Evolutionary conservation across 2,113 vertebrate genomes (phyloP).

Genomic region (Candoia aspera): DNA sequence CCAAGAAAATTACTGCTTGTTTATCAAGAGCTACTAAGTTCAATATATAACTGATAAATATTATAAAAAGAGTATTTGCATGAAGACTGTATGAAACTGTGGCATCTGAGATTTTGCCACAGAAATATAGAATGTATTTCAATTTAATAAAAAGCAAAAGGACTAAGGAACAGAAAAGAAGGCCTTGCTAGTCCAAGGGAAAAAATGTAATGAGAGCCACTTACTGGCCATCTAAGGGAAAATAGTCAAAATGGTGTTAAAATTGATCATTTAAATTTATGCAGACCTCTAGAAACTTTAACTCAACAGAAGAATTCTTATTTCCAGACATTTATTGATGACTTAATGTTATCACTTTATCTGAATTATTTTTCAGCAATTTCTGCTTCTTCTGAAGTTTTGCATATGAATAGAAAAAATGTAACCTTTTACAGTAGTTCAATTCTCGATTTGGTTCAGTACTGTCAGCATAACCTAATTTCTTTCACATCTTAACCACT

Average conservation of each 20-base stretch:
- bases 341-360: not conserved
- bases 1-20: not conserved
- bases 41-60: not conserved
- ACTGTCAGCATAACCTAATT: not conserved
- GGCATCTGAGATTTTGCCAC: not conserved
- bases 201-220: not conserved
- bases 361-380: not conserved
- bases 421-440: not conserved
- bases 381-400: not conserved
- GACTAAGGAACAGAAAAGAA: not conserved
- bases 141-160: not conserved
- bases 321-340: not conserved
- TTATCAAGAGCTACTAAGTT: not conserved
- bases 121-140: not conserved
- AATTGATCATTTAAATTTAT: not conserved
- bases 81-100: not conserved
- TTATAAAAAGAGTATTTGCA: not conserved
- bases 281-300: not conserved
- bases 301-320: not conserved
- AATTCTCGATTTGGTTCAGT: not conserved
- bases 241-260: not conserved
- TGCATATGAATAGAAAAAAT: not conserved
- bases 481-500: not conserved
- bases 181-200: not conserved
- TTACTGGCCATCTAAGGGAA: not conserved